phyloP scores from a whole-genome alignment of 1,140 invertebrate species.

The Bombus picipes region DNA sequence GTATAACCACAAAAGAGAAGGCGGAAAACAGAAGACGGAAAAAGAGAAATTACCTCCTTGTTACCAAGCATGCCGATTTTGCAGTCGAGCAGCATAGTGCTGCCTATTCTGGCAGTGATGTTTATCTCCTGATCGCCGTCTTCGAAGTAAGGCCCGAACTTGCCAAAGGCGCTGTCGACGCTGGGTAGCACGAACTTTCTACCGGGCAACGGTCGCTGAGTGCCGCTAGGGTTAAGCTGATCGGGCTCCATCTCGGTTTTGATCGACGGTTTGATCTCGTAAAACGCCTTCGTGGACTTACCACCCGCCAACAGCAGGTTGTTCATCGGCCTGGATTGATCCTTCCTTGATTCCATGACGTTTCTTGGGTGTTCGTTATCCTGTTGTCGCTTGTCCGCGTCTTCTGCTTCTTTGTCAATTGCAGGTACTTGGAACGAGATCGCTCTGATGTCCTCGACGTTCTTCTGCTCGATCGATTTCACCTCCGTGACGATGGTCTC shows the following conservation, averaged over 20 bases:
- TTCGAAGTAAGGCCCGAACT: conserved; percentile 91
- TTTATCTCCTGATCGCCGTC: conserved; percentile 84
- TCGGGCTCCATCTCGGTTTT: conserved; percentile 67
- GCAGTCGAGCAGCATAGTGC: conserved; percentile 83
- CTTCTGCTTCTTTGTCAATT: background rate
- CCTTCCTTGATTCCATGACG: conserved; percentile 50
- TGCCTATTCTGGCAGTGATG: conserved; percentile 82
- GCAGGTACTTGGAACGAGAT: conserved; percentile 61
- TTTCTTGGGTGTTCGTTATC: conserved; percentile 27
- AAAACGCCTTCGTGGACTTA: conserved; percentile 72
- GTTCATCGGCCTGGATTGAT: conserved; percentile 64
- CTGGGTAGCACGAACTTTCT: conserved; percentile 75
- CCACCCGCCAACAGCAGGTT: conserved; percentile 57
- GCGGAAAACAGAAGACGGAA: fast-evolving
- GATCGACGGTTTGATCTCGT: conserved; percentile 75
- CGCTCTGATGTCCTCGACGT: conserved; percentile 52
- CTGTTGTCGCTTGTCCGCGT: conserved; percentile 4
- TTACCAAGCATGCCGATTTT: conserved; percentile 83
- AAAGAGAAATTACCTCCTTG: conserved; percentile 79
- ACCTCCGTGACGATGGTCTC: background rate
- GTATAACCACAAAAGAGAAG: background rate
- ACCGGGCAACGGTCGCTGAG: conserved; percentile 39
- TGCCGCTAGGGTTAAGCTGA: conserved; percentile 19
- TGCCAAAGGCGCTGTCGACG: conserved; percentile 78
- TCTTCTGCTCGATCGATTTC: conserved; percentile 44